Conservation (phyloP, 2,113 vertebrate species). For the Bos javanicus region DNA sequence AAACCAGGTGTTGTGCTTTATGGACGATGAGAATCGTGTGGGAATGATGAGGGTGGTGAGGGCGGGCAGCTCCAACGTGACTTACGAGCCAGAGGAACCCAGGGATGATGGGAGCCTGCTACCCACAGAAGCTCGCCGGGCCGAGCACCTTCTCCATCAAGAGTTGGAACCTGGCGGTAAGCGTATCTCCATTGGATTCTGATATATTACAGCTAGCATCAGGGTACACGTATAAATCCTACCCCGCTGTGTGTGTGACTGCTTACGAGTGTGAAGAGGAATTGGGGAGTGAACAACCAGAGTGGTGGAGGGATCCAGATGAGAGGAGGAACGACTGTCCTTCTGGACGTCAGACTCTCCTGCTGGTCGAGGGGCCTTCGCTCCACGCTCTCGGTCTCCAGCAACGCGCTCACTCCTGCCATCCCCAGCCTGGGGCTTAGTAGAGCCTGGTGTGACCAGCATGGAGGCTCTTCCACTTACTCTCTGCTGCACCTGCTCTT, state of each 20-base stretch:
- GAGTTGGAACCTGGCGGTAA: not conserved
- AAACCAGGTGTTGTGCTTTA: not conserved
- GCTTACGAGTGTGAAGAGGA: not conserved
- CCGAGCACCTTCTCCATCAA: not conserved
- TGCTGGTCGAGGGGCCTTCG: not conserved
- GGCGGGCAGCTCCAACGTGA: not conserved
- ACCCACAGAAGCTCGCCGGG: not conserved
- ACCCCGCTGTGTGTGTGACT: slow-evolving; percentile 21
- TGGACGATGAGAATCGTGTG: not conserved
- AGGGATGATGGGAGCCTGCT: not conserved
- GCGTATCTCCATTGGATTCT: not conserved
- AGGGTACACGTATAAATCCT: not conserved
- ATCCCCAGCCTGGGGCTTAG: not conserved
- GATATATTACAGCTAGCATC: slow-evolving; percentile 13
- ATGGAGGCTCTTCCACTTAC: not conserved
- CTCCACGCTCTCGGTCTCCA: not conserved
- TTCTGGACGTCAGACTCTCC: not conserved
- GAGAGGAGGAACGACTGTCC: not conserved
- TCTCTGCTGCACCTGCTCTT: not conserved
- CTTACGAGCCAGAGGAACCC: not conserved
- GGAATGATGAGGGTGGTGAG: not conserved
- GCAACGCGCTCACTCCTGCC: not conserved
- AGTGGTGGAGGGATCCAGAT: no score
- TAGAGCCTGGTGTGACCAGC: not conserved
- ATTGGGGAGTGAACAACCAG: not conserved